A percentile compares a stretch with the other conserved stretches of the same genome.
phyloP scores from a whole-genome alignment of 2,888 invertebrate species.

The Hermaeophaga mercurialis region DNA sequence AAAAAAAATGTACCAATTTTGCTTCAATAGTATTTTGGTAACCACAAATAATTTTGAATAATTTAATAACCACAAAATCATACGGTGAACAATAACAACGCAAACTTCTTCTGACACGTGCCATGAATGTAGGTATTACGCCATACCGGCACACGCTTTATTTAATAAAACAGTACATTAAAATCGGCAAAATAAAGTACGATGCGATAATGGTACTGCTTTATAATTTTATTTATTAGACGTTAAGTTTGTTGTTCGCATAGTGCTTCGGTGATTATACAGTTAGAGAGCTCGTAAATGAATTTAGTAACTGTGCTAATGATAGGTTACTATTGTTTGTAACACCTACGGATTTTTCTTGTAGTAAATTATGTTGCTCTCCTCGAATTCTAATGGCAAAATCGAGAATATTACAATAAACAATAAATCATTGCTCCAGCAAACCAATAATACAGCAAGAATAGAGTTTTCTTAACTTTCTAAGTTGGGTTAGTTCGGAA shows the following conservation, averaged over 20 bases:
- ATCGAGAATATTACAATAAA: slow-evolving; percentile 15
- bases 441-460: slow-evolving; percentile 7
- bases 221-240: slow-evolving; percentile 15
- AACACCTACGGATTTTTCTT: slow-evolving; percentile 17
- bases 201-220: slow-evolving; percentile 4
- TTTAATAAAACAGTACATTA: background rate
- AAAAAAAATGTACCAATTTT: too few relatives aligned
- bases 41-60: too few relatives aligned
- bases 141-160: background rate
- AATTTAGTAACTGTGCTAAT: slow-evolving; percentile 19
- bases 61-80: too few relatives aligned
- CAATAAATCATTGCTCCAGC: slow-evolving; percentile 8
- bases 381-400: slow-evolving; percentile 17
- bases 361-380: slow-evolving; percentile 15
- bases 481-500: slow-evolving; percentile 5
- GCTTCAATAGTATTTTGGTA: too few relatives aligned
- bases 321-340: slow-evolving; percentile 15
- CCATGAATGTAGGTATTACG: too few relatives aligned
- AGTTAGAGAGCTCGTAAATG: slow-evolving; percentile 20
- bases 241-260: slow-evolving; percentile 11
- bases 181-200: slow-evolving; percentile 6
- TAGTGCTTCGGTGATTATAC: slow-evolving; percentile 15
- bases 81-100: too few relatives aligned
- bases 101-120: too few relatives aligned
- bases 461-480: slow-evolving; percentile 5